Percentiles rank a stretch among this genome's conserved stretches.
Evolutionary conservation across 2,797 vertebrate genomes (phyloP).

Genomic region (Sciurus carolinensis): DNA sequence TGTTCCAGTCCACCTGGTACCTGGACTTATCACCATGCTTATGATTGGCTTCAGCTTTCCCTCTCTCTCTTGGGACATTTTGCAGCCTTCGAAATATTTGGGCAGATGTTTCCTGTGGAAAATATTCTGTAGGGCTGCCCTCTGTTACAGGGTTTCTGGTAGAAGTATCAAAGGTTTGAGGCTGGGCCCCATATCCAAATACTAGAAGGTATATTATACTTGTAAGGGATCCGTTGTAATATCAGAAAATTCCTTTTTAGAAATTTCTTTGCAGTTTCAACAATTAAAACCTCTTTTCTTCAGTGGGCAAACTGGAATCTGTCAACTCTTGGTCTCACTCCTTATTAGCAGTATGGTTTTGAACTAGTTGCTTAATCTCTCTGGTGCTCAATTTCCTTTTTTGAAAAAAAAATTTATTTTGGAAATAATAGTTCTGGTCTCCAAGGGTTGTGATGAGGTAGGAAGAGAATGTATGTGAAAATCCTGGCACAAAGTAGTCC

Average conservation of each 20-base stretch:
- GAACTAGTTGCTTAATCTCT: conserved; percentile 20
- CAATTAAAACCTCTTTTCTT: conserved; percentile 66
- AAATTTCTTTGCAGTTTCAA: conserved; percentile 64
- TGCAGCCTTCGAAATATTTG: conserved; percentile 77
- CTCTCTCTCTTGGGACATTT: conserved; percentile 71
- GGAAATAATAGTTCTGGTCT: conserved; percentile 44
- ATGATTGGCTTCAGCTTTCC: conserved; percentile 69
- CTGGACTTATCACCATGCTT: conserved; percentile 70
- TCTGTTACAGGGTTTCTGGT: conserved; percentile 72
- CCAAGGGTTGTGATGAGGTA: not conserved
- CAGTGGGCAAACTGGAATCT: conserved; percentile 16
- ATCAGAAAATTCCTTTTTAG: conserved; percentile 63
- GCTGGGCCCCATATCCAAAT: conserved; percentile 32
- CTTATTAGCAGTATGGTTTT: conserved; percentile 53
- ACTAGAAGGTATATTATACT: conserved; percentile 46
- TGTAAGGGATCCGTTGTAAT: conserved; percentile 20
- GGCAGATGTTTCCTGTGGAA: conserved; percentile 86
- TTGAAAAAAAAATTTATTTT: not conserved
- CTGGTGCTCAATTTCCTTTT: conserved; percentile 59
- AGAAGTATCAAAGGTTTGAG: conserved; percentile 72
- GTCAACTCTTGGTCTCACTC: not conserved
- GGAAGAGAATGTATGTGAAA: conserved; percentile 24
- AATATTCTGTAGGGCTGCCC: conserved; percentile 75
- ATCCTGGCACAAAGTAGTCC: not conserved
- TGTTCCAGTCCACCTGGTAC: conserved; percentile 82